Conservation (phyloP, 30 jellyfish, hydroid and myxozoan species). For the Catostylus mosaicus region DNA sequence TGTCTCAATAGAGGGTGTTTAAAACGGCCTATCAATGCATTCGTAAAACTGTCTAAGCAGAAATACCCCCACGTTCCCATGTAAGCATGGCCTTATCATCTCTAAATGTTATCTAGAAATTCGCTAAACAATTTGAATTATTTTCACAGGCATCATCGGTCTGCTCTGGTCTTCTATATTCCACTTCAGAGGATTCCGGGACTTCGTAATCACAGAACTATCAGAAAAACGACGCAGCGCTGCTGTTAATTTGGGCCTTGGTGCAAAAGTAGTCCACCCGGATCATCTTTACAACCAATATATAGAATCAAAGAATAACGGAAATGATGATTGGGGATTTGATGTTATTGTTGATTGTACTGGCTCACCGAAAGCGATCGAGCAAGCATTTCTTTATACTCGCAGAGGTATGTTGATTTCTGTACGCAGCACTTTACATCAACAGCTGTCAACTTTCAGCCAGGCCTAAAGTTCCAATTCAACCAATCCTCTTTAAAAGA, state of each 20-base stretch:
- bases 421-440: too few species aligned
- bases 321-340: conserved; percentile 94
- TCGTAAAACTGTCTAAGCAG: too few species aligned
- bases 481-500: too few species aligned
- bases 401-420: conserved; percentile 76
- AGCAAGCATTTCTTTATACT: conserved; percentile 77
- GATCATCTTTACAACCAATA: conserved; percentile 76
- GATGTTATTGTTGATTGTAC: conserved; percentile 96
- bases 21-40: too few species aligned
- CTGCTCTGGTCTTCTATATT: conserved; percentile 90
- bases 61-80: too few species aligned
- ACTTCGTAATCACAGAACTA: conserved; percentile 79
- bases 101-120: too few species aligned
- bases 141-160: conserved; percentile 96
- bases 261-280: conserved; percentile 91
- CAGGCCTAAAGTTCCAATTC: too few species aligned
- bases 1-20: too few species aligned
- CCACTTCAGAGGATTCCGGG: conserved; percentile 92
- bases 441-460: too few species aligned
- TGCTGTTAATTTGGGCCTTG: conserved; percentile 70
- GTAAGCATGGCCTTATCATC: too few species aligned
- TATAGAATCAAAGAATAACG: conserved; percentile 69
- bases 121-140: too few species aligned
- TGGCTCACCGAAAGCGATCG: conserved; percentile 95
- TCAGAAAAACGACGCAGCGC: conserved; percentile 82